Evolutionary conservation across 2,113 vertebrate genomes (phyloP).

Genomic region (Todiramphus chloris): DNA sequence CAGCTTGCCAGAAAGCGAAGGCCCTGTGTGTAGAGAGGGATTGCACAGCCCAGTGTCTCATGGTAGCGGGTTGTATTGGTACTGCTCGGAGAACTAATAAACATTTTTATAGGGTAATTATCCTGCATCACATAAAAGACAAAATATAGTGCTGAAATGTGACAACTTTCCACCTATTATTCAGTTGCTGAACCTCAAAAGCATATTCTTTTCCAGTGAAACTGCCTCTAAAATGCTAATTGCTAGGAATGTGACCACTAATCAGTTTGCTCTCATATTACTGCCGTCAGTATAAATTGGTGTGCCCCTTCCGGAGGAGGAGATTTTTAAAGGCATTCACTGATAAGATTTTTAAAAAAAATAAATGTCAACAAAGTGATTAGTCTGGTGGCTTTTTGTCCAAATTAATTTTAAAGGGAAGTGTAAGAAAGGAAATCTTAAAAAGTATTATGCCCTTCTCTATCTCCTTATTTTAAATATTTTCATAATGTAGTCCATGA

Average conservation of each 20-base stretch:
- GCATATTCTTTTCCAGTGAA: neutral
- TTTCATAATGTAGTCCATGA: neutral
- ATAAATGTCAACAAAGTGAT: neutral
- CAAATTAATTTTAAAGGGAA: neutral
- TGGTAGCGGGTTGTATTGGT: neutral
- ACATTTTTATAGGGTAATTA: neutral
- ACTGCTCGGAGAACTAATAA: neutral
- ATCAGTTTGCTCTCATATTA: neutral
- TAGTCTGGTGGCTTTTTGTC: neutral
- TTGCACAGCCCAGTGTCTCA: neutral
- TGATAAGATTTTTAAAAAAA: neutral
- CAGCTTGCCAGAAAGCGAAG: neutral
- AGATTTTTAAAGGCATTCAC: neutral
- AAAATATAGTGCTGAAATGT: neutral
- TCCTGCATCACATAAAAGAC: neutral
- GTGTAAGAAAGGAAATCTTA: neutral
- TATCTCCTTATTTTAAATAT: neutral
- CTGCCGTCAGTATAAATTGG: neutral
- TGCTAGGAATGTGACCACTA: neutral
- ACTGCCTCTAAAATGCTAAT: constrained; percentile 28
- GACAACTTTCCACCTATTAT: neutral
- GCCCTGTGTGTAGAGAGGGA: neutral
- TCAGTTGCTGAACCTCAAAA: constrained; percentile 18
- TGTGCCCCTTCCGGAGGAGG: neutral
- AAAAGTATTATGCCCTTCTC: neutral